Conservation (phyloP, 2,888 invertebrate genomes). For the Sphaeridia pumilis region DNA sequence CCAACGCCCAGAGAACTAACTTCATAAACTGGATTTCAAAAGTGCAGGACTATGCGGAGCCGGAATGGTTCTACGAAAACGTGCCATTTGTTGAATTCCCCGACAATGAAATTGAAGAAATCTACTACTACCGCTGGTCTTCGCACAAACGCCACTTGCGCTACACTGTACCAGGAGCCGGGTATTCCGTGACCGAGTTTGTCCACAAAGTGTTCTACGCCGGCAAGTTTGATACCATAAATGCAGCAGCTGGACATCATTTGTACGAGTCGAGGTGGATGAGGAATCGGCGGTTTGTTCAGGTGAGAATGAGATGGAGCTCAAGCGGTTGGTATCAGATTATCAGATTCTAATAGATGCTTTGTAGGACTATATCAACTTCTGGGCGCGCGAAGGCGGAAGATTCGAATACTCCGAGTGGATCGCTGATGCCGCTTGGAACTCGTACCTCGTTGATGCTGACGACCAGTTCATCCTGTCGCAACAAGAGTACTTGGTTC, state of each 20-base stretch:
- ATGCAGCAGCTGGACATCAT: slow-evolving; percentile 35
- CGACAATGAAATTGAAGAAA: slow-evolving; percentile 27
- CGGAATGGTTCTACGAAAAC: slow-evolving; percentile 30
- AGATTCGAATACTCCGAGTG: slow-evolving; percentile 31
- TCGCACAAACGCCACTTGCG: slow-evolving; percentile 30
- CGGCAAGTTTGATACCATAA: slow-evolving; percentile 31
- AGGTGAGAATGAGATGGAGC: no score
- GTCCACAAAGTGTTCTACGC: slow-evolving; percentile 29
- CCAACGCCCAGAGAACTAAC: slow-evolving; percentile 7
- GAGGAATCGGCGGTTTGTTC: slow-evolving; percentile 3
- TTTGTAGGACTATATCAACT: slow-evolving; percentile 33
- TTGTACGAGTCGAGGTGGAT: slow-evolving; percentile 24
- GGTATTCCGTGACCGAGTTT: slow-evolving; percentile 33
- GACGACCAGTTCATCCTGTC: slow-evolving; percentile 31
- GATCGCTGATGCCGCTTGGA: slow-evolving; percentile 30
- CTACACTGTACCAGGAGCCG: slow-evolving; percentile 26
- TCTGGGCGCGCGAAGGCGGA: slow-evolving; percentile 31
- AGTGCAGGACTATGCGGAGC: slow-evolving; percentile 16
- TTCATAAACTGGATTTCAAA: slow-evolving; percentile 7
- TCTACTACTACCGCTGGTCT: slow-evolving; percentile 33
- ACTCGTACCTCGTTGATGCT: slow-evolving; percentile 24
- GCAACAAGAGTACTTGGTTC: slow-evolving; percentile 24
- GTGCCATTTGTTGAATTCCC: slow-evolving; percentile 33
- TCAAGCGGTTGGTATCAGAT: no score
- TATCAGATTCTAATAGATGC: not conserved